These are phyloP conservation scores for Hydra vulgaris DNA, from an alignment of 30 jellyfish, hydroid and myxozoan genomes.

Conservation along the genomic window DNA sequence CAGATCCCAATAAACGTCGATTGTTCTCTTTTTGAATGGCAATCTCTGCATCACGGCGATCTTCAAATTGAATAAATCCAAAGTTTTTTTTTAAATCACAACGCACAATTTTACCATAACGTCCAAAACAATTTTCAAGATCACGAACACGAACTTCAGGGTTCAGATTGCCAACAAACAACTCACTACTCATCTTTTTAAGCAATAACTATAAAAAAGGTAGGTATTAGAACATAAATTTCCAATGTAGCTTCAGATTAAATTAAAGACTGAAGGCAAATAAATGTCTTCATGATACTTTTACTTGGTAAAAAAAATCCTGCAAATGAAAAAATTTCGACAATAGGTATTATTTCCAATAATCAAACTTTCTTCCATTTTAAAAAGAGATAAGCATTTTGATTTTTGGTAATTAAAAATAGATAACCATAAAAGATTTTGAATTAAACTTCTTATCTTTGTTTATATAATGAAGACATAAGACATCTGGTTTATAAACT, in stretches of 20 bases:
- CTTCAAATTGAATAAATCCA: slow-evolving; percentile 32
- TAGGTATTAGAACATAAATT: background rate
- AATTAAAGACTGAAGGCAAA: background rate
- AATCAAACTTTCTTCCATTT: background rate
- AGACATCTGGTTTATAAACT: too few species aligned
- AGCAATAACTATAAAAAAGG: background rate
- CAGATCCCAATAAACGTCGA: slow-evolving; percentile 77
- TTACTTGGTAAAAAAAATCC: background rate
- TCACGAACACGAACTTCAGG: slow-evolving; percentile 38
- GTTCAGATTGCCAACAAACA: slow-evolving; percentile 39
- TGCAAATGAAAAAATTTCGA: background rate
- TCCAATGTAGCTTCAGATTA: background rate
- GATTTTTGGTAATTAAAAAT: background rate
- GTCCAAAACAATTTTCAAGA: slow-evolving; percentile 32
- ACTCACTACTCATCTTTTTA: slow-evolving; percentile 22
- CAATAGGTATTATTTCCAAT: background rate
- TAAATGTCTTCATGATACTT: background rate
- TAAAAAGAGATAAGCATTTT: background rate
- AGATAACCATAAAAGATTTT: background rate
- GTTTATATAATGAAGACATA: background rate
- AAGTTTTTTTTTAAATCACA: slow-evolving; percentile 34
- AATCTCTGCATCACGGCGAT: slow-evolving; percentile 38
- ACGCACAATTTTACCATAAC: slow-evolving; percentile 31
- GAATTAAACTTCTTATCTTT: background rate
- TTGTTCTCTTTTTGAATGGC: slow-evolving; percentile 81